Evolutionary conservation across 2,797 vertebrate species (phyloP).

Genomic region (Aphelocoma californica): DNA sequence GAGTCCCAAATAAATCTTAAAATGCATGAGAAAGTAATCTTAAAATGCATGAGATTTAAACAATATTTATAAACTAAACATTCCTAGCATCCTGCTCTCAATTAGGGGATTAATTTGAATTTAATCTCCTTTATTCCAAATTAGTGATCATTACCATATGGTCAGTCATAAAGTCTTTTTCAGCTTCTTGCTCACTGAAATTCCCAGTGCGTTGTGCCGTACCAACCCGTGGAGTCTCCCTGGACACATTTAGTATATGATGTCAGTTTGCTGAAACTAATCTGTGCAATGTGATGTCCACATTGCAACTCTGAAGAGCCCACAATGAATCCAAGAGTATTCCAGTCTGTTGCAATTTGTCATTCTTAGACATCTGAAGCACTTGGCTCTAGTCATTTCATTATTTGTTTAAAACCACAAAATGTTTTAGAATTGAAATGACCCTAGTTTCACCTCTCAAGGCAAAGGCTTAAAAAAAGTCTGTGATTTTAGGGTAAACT

Average conservation of each 20-base stretch:
- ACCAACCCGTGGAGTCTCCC: neutral
- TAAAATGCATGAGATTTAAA: neutral
- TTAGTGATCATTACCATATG: neutral
- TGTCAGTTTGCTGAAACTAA: neutral
- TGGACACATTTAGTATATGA: neutral
- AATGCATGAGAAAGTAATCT: neutral
- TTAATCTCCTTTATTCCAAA: neutral
- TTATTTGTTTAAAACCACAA: constrained; percentile 9
- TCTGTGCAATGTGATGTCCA: neutral
- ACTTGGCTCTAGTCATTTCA: neutral
- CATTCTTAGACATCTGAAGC: neutral
- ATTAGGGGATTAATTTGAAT: neutral
- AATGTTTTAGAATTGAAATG: neutral
- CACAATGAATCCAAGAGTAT: neutral
- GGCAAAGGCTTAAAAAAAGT: neutral
- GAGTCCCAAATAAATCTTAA: neutral
- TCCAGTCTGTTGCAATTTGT: neutral
- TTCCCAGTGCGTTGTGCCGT: neutral
- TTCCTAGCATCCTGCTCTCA: neutral
- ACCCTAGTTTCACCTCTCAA: neutral
- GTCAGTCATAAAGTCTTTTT: neutral
- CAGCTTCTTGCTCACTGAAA: neutral
- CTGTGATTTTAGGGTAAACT: neutral
- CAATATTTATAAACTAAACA: neutral
- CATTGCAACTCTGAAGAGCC: neutral